A percentile compares a stretch with the other conserved stretches of the same genome.
These are phyloP conservation scores for Acanthiza pusilla DNA, from an alignment of 2,797 vertebrate genomes.

Conservation along the genomic window DNA sequence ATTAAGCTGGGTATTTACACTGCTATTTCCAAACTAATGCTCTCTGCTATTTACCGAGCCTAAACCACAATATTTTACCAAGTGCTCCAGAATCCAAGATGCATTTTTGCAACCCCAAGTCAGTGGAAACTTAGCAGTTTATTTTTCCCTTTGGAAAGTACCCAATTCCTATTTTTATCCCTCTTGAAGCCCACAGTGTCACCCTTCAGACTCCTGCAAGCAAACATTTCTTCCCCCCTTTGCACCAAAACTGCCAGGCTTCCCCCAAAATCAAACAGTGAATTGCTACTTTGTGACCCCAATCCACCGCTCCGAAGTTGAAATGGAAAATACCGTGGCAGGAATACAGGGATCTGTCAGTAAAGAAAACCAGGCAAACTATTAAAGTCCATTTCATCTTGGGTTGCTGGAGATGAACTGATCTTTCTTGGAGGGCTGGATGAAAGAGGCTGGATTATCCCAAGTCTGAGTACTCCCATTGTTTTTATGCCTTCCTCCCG, in stretches of 20 bases:
- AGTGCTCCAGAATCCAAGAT: constrained; percentile 30
- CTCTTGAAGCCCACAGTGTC: not conserved
- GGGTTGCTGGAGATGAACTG: constrained; percentile 4
- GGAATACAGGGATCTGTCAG: constrained; percentile 4
- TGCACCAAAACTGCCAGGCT: not conserved
- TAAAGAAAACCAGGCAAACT: constrained; percentile 17
- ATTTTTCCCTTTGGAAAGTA: constrained; percentile 54
- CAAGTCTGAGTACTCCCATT: not conserved
- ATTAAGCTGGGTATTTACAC: constrained; percentile 4
- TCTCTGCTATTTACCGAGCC: constrained; percentile 20
- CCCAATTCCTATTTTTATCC: constrained; percentile 53
- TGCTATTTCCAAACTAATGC: constrained; percentile 55
- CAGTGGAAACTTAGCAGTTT: constrained; percentile 62
- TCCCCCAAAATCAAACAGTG: not conserved
- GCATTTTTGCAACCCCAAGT: constrained; percentile 62
- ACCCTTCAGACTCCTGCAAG: constrained; percentile 33
- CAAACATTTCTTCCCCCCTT: constrained; percentile 15
- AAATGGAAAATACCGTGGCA: not conserved
- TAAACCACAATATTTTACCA: constrained; percentile 62
- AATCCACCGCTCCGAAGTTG: not conserved
- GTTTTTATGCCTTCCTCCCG: not conserved
- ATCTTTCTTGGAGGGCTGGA: constrained; percentile 32
- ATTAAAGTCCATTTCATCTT: constrained; percentile 1
- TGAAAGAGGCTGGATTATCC: constrained; percentile 21
- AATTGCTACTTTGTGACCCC: not conserved